Conservation (phyloP, 2,888 invertebrate species). For the Agrotis puta region DNA sequence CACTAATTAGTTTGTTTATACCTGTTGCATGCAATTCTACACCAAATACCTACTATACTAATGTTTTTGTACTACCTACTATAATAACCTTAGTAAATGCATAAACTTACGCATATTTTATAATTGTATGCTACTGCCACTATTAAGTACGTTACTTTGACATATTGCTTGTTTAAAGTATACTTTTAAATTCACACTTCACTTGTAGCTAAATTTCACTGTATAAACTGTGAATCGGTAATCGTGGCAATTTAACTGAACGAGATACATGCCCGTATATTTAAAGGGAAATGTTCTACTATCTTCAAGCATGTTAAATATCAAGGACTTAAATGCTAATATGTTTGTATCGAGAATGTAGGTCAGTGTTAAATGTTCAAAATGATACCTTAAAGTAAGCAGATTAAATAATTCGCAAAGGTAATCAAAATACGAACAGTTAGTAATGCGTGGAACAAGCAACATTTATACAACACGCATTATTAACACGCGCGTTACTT, state of each 20-base stretch:
- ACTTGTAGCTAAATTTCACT: not conserved
- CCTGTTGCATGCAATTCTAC: constrained; percentile 8
- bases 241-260: constrained; percentile 6
- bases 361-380: constrained; percentile 60
- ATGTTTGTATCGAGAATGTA: constrained; percentile 55
- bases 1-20: not conserved
- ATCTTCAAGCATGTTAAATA: constrained; percentile 62
- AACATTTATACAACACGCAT: constrained; percentile 38
- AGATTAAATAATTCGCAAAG: constrained; percentile 45
- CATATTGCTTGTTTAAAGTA: constrained; percentile 1
- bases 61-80: constrained; percentile 2
- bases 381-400: constrained; percentile 48
- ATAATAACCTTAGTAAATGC: not conserved
- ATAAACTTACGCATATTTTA: constrained; percentile 8
- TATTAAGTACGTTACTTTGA: not conserved
- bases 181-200: constrained; percentile 2
- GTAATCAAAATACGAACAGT: constrained; percentile 39
- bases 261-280: constrained; percentile 37
- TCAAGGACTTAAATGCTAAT: constrained; percentile 61
- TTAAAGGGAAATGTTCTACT: constrained; percentile 42
- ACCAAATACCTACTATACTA: not conserved
- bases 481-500: constrained; percentile 35
- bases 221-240: constrained; percentile 3
- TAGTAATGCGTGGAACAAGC: constrained; percentile 37
- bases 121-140: constrained; percentile 4